These are phyloP conservation scores for Sipha maydis DNA, from an alignment of 2,888 invertebrate genomes.

Conservation along the genomic window DNA sequence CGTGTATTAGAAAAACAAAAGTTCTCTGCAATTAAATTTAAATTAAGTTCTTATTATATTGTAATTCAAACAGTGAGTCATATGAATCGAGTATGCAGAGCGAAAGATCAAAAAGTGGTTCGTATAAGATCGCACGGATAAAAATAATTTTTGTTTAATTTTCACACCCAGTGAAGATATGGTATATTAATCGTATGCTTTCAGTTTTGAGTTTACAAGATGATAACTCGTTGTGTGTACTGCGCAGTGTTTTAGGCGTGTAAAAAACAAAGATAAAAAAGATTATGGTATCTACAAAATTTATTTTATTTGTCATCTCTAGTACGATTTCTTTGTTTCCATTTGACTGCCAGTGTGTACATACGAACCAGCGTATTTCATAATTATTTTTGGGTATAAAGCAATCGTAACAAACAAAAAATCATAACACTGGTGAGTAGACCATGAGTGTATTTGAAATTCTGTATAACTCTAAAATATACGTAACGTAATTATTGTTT, in stretches of 20 bases:
- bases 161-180: background rate
- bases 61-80: too few relatives aligned
- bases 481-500: background rate
- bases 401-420: background rate
- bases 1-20: too few relatives aligned
- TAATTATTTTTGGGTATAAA: background rate
- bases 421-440: background rate
- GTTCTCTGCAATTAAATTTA: too few relatives aligned
- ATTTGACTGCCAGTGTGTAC: background rate
- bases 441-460: slow-evolving; percentile 7
- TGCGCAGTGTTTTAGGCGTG: background rate
- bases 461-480: background rate
- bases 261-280: slow-evolving; percentile 14
- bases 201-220: slow-evolving; percentile 9
- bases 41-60: too few relatives aligned
- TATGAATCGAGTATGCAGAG: too few relatives aligned
- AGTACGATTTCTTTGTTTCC: slow-evolving; percentile 3
- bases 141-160: too few relatives aligned
- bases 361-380: background rate
- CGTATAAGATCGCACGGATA: too few relatives aligned
- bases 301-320: slow-evolving; percentile 6
- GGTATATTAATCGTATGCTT: too few relatives aligned
- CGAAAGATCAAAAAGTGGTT: too few relatives aligned
- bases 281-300: background rate
- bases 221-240: background rate